Conservation (phyloP, 2,797 vertebrate species). For the Sebastes taczanowskii region DNA sequence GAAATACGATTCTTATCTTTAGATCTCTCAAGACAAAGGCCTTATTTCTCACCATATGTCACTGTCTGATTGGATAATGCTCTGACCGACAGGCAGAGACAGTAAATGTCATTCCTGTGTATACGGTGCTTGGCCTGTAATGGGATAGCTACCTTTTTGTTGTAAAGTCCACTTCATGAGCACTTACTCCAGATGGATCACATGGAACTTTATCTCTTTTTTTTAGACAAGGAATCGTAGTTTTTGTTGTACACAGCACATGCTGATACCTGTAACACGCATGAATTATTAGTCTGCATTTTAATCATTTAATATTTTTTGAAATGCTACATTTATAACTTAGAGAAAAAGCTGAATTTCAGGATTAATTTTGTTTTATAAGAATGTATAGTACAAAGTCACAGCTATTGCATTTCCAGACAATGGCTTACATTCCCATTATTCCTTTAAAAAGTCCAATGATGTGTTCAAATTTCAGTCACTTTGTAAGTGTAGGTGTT, state of each 20-base stretch:
- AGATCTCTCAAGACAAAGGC: constrained; percentile 78
- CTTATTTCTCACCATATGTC: constrained; percentile 78
- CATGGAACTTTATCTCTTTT: constrained; percentile 12
- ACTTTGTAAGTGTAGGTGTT: not conserved
- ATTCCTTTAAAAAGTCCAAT: not conserved
- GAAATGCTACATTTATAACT: not conserved
- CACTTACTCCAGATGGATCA: not conserved
- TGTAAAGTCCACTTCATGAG: constrained; percentile 15
- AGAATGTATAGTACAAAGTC: not conserved
- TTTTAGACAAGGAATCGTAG: not conserved
- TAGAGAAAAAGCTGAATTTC: not conserved
- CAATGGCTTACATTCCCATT: not conserved
- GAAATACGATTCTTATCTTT: constrained; percentile 83
- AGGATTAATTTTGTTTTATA: not conserved
- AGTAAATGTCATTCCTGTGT: constrained; percentile 61
- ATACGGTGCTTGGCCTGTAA: constrained; percentile 24
- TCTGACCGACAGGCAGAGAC: constrained; percentile 62
- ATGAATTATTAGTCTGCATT: not conserved
- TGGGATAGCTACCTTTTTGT: constrained; percentile 19
- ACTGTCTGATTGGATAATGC: constrained; percentile 77
- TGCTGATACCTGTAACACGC: not conserved
- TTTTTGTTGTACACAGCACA: not conserved
- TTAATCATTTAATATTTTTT: not conserved
- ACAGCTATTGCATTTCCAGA: not conserved
- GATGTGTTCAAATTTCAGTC: not conserved